Evolutionary conservation across 1,140 invertebrate genomes (phyloP), one percentile per base, ranked within the genome.

Genomic region (Callitettix versicolor): DNA sequence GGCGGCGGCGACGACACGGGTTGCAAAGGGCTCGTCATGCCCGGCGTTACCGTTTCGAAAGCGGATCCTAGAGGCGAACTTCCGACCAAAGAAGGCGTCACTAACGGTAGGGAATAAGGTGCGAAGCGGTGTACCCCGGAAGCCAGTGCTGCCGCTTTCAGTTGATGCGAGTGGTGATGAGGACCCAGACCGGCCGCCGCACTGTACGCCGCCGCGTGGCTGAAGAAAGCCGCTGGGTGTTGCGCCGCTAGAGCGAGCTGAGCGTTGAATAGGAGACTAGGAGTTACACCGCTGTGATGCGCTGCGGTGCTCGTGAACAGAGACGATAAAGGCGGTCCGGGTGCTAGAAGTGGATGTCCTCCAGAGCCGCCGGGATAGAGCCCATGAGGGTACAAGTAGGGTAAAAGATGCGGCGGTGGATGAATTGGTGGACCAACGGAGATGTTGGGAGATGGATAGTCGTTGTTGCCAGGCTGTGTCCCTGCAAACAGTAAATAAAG

Each of bases 391-490:
- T 91, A 91, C 14, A 94, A 79, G 74, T 92, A 94, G 53, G 89
- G 90, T 60, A 93, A 73, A 46, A 92, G 74, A 66, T 82, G 80
- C 34, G 80, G 79, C 14, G 86, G 86, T 11, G 88, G 88, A 64
- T 91, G 88, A 11, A 91, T 82, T 7, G 90, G 88, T 17, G 88
- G 88, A 9, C 90, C 89, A 3, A 91, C 82, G 5, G 85, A 88
- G 20, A 91, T 88, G 70, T 91, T 90, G 2, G 87, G 86, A 40
- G 85, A 80, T 2, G 87, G 86, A 58, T 85, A 86, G 56, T 81
- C 74, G 12, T 68, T 76, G 17, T 69, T 66, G 17, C 69, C 70
- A 49, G 78, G 75, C 21, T 76, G 77, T 9, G 77, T 76, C 24
- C 71, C 72, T 57, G 57, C n/a, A 43, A 49, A 48, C 47, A 49